Percentiles rank a stretch among this genome's conserved stretches.
Conservation (phyloP, 2,797 vertebrate species). For the Malurus splendens region DNA sequence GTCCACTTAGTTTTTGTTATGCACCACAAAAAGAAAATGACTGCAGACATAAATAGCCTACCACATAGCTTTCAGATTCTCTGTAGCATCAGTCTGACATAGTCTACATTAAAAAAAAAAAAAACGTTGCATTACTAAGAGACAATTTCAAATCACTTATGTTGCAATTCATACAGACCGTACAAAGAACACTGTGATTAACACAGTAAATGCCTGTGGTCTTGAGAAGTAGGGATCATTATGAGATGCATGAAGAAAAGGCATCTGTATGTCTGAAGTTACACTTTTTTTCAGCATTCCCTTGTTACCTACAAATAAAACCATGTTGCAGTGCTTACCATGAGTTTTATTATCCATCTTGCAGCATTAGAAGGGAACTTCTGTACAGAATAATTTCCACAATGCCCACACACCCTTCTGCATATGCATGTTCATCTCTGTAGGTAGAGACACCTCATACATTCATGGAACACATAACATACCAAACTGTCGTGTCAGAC, state of each 20-base stretch:
- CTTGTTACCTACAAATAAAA: background rate
- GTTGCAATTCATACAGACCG: background rate
- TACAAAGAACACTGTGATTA: background rate
- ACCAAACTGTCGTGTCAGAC: background rate
- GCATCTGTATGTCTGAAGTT: background rate
- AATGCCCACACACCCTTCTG: background rate
- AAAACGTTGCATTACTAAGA: background rate
- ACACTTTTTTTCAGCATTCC: background rate
- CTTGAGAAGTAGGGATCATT: background rate
- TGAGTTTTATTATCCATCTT: background rate
- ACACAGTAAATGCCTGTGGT: background rate
- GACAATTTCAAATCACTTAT: background rate
- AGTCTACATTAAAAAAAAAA: background rate
- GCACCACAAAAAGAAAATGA: background rate
- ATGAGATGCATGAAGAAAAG: background rate
- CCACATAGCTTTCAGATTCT: background rate
- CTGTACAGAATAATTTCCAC: background rate
- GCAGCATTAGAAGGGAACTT: background rate
- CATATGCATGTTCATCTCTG: background rate
- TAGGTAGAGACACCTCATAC: background rate
- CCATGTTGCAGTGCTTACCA: background rate
- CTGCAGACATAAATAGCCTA: background rate
- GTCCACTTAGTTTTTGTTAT: background rate
- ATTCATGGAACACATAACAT: background rate
- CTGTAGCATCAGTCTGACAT: background rate